Evolutionary conservation across 1,140 invertebrate species (phyloP).

Genomic region (Venturia canescens): DNA sequence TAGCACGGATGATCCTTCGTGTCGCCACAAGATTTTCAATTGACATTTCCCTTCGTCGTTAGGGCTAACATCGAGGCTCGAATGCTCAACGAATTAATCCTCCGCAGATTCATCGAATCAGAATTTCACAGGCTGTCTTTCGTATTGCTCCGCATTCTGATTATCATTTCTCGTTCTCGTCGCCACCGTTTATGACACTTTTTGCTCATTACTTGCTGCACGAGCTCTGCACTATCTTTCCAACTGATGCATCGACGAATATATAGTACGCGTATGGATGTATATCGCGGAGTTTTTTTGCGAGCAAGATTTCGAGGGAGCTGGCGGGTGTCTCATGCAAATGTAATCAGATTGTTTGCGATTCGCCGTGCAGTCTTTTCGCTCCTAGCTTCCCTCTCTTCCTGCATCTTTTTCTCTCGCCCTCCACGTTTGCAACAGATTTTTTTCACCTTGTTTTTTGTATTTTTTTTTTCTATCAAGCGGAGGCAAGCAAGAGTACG

Average conservation of each 20-base stretch:
- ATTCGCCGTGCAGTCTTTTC: constrained; percentile 49
- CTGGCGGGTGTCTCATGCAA: constrained; percentile 59
- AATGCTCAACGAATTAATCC: no score
- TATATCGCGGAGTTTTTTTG: constrained; percentile 13
- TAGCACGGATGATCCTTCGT: no score
- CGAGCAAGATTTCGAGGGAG: constrained; percentile 56
- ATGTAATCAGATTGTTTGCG: constrained; percentile 64
- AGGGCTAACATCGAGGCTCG: no score
- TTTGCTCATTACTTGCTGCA: constrained; percentile 21
- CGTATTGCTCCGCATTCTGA: no score
- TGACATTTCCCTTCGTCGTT: no score
- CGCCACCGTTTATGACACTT: neutral
- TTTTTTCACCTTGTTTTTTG: constrained; percentile 3
- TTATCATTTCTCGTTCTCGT: no score
- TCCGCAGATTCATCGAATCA: no score
- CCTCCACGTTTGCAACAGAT: constrained; percentile 15
- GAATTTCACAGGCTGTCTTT: no score
- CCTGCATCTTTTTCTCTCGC: neutral
- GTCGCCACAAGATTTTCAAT: no score
- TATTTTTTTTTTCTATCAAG: constrained; percentile 39
- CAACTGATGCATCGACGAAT: neutral
- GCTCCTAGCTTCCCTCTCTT: neutral
- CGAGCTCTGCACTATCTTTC: constrained; percentile 14
- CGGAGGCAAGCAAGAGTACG: constrained; percentile 43
- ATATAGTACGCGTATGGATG: neutral